Conservation (phyloP, 1,140 invertebrate species). For the Nebria ingens region DNA sequence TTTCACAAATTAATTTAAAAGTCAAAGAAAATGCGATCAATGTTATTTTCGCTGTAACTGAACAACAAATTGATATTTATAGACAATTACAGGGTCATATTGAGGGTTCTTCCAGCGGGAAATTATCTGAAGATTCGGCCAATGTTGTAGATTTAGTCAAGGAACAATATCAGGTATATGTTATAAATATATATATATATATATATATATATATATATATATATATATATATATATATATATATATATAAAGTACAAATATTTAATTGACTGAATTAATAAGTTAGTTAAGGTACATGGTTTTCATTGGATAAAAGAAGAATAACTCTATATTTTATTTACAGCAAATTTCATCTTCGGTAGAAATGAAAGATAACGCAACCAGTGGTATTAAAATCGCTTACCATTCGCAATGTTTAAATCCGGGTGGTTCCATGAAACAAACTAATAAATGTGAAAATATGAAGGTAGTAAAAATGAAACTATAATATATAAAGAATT, state of each 20-base stretch:
- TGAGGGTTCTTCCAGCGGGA: constrained; percentile 53
- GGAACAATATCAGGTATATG: constrained; percentile 56
- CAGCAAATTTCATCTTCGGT: constrained; percentile 87
- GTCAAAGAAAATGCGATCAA: constrained; percentile 69
- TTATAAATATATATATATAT: too few relatives aligned
- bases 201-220: too few relatives aligned
- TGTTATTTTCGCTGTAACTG: constrained; percentile 75
- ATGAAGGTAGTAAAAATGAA: constrained; percentile 33
- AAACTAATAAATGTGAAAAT: constrained; percentile 78
- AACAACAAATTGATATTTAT: constrained; percentile 53
- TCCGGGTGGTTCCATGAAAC: constrained; percentile 37
- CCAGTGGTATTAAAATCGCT: constrained; percentile 69
- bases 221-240: too few relatives aligned
- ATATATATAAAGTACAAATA: too few relatives aligned
- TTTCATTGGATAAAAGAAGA: too few relatives aligned
- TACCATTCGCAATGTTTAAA: constrained; percentile 83
- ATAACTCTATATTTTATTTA: constrained; percentile 22
- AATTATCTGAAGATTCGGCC: constrained; percentile 55
- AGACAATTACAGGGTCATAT: constrained; percentile 47
- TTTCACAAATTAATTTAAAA: constrained; percentile 50
- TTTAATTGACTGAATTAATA: too few relatives aligned
- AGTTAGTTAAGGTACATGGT: too few relatives aligned
- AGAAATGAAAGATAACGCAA: constrained; percentile 85
- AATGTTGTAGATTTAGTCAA: constrained; percentile 66
- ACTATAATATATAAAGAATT: constrained; percentile 28